Conservation (phyloP, 2,113 vertebrate genomes). For the Vulpes lagopus region DNA sequence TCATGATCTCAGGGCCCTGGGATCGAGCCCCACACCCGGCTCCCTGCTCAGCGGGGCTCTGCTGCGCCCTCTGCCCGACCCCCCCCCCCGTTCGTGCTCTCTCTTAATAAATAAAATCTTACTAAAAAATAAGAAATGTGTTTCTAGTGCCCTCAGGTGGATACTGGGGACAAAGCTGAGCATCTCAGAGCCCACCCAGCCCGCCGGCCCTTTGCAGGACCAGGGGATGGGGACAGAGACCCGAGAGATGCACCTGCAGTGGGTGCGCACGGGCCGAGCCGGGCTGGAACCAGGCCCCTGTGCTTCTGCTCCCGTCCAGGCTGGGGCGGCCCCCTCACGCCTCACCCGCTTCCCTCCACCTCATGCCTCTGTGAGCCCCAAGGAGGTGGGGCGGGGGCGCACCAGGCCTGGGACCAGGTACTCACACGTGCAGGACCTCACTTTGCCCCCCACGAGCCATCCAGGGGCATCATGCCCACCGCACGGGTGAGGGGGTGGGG, state of each 20-base stretch:
- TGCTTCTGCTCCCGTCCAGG: neutral
- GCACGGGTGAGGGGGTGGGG: neutral
- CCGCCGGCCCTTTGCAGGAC: neutral
- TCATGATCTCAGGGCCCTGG: neutral
- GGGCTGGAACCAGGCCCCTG: neutral
- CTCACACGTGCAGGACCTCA: accelerated
- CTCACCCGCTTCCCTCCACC: neutral
- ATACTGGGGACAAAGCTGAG: neutral
- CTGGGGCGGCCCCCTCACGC: neutral
- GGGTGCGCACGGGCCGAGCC: accelerated
- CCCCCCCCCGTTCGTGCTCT: too few relatives aligned
- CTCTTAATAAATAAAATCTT: neutral
- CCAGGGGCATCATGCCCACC: accelerated
- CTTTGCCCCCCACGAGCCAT: too few relatives aligned
- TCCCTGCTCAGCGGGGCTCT: too few relatives aligned
- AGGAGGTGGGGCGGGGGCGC: accelerated
- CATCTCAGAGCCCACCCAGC: accelerated
- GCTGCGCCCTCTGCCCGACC: neutral
- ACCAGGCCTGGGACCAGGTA: neutral
- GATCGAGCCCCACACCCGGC: neutral
- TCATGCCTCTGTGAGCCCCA: accelerated
- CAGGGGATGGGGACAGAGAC: too few relatives aligned
- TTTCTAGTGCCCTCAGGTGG: neutral
- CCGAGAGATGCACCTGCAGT: accelerated
- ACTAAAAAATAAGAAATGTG: neutral